phyloP scores from a whole-genome alignment of 2,113 vertebrate genomes.

The Corythornis cristatus region DNA sequence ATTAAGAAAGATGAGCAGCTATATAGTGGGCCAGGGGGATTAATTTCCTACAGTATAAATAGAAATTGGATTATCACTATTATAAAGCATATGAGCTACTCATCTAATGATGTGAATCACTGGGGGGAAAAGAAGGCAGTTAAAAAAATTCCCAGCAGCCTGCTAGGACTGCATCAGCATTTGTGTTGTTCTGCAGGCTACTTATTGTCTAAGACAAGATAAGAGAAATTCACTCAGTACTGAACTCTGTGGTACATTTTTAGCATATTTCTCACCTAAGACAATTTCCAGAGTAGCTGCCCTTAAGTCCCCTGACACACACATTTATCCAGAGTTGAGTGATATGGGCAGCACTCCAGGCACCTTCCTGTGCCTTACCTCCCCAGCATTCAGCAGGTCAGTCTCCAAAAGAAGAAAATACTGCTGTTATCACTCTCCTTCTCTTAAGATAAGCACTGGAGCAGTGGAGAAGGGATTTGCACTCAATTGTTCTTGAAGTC shows the following conservation, averaged over 20 bases:
- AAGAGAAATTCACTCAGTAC: not conserved
- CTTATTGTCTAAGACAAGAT: not conserved
- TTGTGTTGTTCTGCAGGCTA: not conserved
- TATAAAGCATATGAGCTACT: not conserved
- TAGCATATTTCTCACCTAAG: constrained; percentile 28
- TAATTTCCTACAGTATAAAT: not conserved
- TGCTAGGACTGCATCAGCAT: not conserved
- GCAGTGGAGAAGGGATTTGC: constrained; percentile 30
- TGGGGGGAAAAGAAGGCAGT: not conserved
- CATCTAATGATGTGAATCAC: not conserved
- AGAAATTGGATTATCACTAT: not conserved
- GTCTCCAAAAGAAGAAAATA: constrained; percentile 1
- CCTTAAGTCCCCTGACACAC: not conserved
- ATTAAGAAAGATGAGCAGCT: not conserved
- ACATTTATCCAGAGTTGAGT: not conserved
- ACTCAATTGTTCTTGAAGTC: not conserved
- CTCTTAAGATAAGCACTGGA: constrained; percentile 25
- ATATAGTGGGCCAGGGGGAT: not conserved
- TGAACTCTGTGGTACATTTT: not conserved
- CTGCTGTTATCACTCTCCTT: not conserved
- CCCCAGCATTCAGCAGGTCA: not conserved
- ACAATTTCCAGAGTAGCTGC: constrained; percentile 16
- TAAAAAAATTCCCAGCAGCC: not conserved
- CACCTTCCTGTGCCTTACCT: not conserved
- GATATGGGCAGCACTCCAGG: not conserved